These are phyloP conservation scores for Nephrotoma guestfalica DNA, from an alignment of 2,888 invertebrate species.

Conservation along the genomic window DNA sequence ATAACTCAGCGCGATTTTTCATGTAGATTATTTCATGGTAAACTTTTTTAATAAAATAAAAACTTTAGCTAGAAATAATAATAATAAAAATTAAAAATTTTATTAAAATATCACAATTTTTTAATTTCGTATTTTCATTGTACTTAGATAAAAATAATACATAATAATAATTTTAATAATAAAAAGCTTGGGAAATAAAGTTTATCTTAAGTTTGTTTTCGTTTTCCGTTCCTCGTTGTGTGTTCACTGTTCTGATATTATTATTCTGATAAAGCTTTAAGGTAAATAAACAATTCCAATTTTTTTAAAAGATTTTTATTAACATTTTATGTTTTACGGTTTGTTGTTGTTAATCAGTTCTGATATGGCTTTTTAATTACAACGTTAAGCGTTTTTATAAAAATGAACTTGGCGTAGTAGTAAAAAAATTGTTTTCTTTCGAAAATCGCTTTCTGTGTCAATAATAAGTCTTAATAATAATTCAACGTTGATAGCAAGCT, in stretches of 20 bases:
- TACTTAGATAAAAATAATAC: neutral
- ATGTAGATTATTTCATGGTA: no score
- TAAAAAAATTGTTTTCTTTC: neutral
- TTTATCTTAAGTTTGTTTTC: neutral
- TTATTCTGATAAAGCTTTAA: neutral
- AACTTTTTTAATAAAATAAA: neutral
- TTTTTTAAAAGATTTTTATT: neutral
- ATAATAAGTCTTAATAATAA: neutral
- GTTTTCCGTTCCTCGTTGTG: neutral
- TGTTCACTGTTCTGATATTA: neutral
- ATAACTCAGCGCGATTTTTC: no score
- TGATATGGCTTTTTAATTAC: neutral
- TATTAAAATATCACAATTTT: neutral
- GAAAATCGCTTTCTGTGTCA: neutral
- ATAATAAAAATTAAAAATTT: neutral
- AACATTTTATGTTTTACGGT: neutral
- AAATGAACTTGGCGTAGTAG: neutral
- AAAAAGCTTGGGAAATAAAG: neutral
- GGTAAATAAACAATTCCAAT: neutral
- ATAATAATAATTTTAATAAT: neutral
- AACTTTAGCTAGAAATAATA: neutral
- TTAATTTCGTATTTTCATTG: neutral
- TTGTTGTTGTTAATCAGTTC: neutral
- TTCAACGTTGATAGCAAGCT: neutral
- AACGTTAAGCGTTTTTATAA: neutral